Base-by-base conservation (phyloP, 2,797 vertebrate genomes). In the Crocidura indochinensis region DNA sequence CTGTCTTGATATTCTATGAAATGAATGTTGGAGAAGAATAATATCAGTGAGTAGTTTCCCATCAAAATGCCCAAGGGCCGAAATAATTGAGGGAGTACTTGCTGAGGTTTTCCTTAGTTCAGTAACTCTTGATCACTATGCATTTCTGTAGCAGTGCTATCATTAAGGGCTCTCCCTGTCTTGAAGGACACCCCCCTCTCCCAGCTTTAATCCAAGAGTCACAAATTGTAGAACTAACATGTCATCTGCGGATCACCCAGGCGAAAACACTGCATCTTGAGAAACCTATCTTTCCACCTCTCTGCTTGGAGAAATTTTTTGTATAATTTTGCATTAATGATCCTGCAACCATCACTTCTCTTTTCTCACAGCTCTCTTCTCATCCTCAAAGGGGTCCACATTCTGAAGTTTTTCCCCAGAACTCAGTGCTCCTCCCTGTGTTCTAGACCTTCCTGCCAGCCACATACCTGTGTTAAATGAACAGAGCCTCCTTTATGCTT, bases 11-110 rank as follows among this genome's bases (percentile, higher is more conserved):
- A 88, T 88, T 96, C 86, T 95, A 81, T 93, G 82, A 96, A 96
- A 93, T 95, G 93, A 94, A 84, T 91, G 95, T 95, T 96, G 88
- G 92, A 88, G 90, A 95, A 94, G 94, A 95, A 93, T 96, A 93
- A 92, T 95, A 96, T 96, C 93, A 91, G 90, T 93, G 96, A 92
- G 90, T 88, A 88, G 79, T 95, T 95, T 95, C 92, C 91, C 77
- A 88, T 94, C 15, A 8, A 95, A 94, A 95, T 95, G 92, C 88
- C 94, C 95, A 91, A 91, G 77, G 95, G 92, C 92, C 0, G 19
- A 96, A 96, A 95, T 97, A 96, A 96, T 96, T 96, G 96, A 96
- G 87, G 95, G 92, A 95, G 76, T 94, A 87, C 91, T 96, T 94
- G 94, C 90, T 22, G 80, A 92, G 95, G 87, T 86, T 96, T 96